These are phyloP conservation scores for Nothura maculosa DNA, from an alignment of 2,797 vertebrate genomes.

Conservation along the genomic window DNA sequence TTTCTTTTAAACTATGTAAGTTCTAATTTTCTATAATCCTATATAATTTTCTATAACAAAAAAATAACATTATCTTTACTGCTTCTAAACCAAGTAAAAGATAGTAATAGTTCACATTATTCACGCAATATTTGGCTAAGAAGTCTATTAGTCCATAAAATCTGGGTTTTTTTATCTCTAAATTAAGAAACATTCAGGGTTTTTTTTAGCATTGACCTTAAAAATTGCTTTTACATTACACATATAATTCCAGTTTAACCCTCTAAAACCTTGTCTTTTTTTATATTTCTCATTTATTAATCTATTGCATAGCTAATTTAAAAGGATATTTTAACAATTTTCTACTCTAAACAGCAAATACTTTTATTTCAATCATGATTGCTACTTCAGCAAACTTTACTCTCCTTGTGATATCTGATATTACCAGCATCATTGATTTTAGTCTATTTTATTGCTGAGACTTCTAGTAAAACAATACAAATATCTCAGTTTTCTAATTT, in stretches of 20 bases:
- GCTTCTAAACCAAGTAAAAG: background rate
- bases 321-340: background rate
- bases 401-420: background rate
- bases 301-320: background rate
- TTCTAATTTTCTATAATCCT: background rate
- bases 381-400: background rate
- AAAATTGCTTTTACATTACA: background rate
- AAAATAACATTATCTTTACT: background rate
- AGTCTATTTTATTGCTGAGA: background rate
- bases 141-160: background rate
- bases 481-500: background rate
- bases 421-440: background rate
- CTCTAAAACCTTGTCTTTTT: background rate
- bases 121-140: background rate
- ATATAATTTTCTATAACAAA: background rate
- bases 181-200: background rate
- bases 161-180: background rate
- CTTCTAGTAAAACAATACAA: background rate
- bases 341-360: background rate
- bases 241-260: background rate
- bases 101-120: background rate
- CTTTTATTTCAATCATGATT: background rate
- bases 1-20: background rate
- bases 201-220: background rate
- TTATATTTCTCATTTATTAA: background rate